Evolutionary conservation across 1,140 invertebrate species (phyloP).

Genomic region (Calliphora vicina): DNA sequence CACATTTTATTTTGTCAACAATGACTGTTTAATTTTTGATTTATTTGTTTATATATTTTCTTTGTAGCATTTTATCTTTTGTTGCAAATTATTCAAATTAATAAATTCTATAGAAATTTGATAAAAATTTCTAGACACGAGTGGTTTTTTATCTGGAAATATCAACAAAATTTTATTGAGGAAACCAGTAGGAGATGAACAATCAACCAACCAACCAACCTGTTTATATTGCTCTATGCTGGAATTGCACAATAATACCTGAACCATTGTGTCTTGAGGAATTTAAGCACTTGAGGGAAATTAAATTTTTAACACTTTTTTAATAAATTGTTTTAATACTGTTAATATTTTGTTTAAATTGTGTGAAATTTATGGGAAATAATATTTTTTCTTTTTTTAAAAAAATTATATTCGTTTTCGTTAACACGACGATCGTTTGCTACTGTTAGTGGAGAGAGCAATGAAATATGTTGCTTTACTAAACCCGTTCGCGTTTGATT

Average conservation of each 20-base stretch:
- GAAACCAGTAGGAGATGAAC: no score
- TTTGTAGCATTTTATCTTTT: no score
- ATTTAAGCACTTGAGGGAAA: neutral
- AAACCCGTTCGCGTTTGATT: slow-evolving; percentile 18
- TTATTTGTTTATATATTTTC: no score
- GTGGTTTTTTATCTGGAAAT: no score
- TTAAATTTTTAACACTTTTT: neutral
- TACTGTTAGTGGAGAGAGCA: neutral
- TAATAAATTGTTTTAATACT: neutral
- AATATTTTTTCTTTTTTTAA: neutral
- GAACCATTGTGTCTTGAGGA: slow-evolving; percentile 11
- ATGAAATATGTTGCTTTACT: neutral
- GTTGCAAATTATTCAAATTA: no score
- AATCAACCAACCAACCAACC: no score
- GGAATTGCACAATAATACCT: slow-evolving; percentile 31
- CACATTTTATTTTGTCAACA: no score
- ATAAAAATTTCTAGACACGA: no score
- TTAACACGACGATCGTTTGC: neutral
- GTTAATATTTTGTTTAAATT: neutral
- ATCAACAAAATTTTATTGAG: no score
- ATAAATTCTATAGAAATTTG: no score
- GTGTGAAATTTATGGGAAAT: neutral
- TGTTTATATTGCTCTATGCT: slow-evolving; percentile 33
- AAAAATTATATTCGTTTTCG: neutral
- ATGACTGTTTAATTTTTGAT: no score